Conservation (phyloP, 2,888 invertebrate genomes). For the Coelinius sp. region DNA sequence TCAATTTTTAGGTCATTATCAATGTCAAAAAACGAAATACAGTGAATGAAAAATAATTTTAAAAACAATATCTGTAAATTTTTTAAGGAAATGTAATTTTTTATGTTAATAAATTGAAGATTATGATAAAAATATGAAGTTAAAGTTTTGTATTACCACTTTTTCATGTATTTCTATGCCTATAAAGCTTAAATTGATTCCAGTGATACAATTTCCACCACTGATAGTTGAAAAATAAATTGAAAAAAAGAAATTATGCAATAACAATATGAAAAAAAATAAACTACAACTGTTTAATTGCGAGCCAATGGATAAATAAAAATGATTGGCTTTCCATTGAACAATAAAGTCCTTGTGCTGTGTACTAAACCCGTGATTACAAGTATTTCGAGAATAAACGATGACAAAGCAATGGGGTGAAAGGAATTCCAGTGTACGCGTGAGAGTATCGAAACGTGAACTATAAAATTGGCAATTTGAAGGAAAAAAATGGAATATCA, state of each 20-base stretch:
- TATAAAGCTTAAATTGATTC: no score
- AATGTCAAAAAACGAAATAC: slow-evolving; percentile 61
- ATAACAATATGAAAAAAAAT: no score
- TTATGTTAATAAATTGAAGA: no score
- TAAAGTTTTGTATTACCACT: no score
- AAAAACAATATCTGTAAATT: no score
- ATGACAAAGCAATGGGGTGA: slow-evolving; percentile 24
- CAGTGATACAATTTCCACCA: no score
- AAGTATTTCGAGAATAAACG: background rate
- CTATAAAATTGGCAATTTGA: slow-evolving; percentile 3
- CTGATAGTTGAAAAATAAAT: no score
- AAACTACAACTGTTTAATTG: background rate
- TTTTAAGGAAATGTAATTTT: no score
- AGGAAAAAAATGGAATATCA: background rate
- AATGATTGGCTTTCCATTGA: slow-evolving; percentile 1
- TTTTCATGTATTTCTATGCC: no score
- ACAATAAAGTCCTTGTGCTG: background rate
- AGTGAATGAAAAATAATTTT: slow-evolving; percentile 29
- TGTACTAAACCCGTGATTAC: slow-evolving; percentile 16
- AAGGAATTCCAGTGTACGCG: slow-evolving; percentile 16
- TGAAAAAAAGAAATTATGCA: no score
- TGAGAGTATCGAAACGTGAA: background rate
- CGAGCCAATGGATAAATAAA: background rate
- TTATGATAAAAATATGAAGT: no score
- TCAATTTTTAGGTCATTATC: slow-evolving; percentile 57